Base-by-base conservation (phyloP, 2,113 vertebrate species). In the Laticauda colubrina region DNA sequence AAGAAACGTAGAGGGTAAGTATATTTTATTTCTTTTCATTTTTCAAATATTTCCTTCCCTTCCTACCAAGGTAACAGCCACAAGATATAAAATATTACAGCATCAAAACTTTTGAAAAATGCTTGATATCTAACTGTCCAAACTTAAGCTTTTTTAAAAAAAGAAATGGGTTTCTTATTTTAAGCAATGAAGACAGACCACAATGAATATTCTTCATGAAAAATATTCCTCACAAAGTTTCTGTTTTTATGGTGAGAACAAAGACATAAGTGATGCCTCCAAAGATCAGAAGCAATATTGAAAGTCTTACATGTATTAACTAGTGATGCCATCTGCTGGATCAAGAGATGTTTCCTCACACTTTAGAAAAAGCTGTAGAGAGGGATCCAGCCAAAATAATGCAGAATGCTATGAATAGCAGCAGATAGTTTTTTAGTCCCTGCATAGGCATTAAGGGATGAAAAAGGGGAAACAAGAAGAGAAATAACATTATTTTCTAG, bases 331-430 rank as follows among this genome's bases (percentile, higher is more conserved):
- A 96, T 91, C 97, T 97, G 91, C 95, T 96, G 97, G 95, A 92
- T 85, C 21, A 87, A 39, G 57, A 11, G 20, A 59, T 85, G 75
- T 39, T 64, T 12, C 88, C 90, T 97, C 93, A 98, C 12, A 98
- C 53, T 96, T 98, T 98, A 85, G 98, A 99, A 96, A 99, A 97
- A 39, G 98, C 98, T 0, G 98, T 98, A 51, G 98, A 97, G 43
- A 98, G 87, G 0, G 98, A 98, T 81, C 98, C 98, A 3, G 97
- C 75, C 95, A 99, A 34, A 93, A 99, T 96, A 86, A 98, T 95
- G 87, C 97, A 98, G 90, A 98, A 97, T 0, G 98, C 98, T 87
- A 98, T 15, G 4, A 48, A 81, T 93, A 99, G 97, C 91, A 98
- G 93, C 3, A 97, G 0, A 6, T 97, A 98, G 95, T 98, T 99